phyloP scores from a whole-genome alignment of 2,797 vertebrate species.

The Poecilia picta region DNA sequence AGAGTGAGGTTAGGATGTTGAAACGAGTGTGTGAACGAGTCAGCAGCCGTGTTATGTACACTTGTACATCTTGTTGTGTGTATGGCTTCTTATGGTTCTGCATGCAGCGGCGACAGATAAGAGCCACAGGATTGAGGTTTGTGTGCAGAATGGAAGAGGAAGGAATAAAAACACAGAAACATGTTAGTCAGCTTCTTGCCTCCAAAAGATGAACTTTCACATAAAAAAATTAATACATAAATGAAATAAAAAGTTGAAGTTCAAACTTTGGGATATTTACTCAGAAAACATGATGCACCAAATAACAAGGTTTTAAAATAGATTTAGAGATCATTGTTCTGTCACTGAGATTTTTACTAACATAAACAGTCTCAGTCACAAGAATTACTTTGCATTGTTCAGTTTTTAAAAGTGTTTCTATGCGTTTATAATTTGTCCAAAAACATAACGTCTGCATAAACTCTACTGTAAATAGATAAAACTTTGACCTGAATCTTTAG shows the following conservation, averaged over 20 bases:
- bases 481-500: background rate
- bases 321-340: background rate
- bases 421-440: background rate
- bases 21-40: background rate
- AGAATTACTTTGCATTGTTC: background rate
- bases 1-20: background rate
- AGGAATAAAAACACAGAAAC: slow-evolving; percentile 28
- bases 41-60: background rate
- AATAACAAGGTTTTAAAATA: background rate
- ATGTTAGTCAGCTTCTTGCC: no score
- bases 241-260: background rate
- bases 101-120: slow-evolving; percentile 26
- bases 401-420: background rate
- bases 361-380: slow-evolving; percentile 13
- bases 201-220: no score
- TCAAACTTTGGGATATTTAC: background rate
- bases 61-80: background rate
- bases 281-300: background rate
- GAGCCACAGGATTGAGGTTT: slow-evolving; percentile 38
- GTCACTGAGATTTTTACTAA: background rate
- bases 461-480: background rate
- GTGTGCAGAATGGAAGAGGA: slow-evolving; percentile 33
- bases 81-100: slow-evolving; percentile 1
- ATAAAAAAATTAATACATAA: no score
- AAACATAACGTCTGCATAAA: background rate